phyloP scores from a whole-genome alignment of 2,797 vertebrate genomes.

The Buphagus erythrorhynchus region DNA sequence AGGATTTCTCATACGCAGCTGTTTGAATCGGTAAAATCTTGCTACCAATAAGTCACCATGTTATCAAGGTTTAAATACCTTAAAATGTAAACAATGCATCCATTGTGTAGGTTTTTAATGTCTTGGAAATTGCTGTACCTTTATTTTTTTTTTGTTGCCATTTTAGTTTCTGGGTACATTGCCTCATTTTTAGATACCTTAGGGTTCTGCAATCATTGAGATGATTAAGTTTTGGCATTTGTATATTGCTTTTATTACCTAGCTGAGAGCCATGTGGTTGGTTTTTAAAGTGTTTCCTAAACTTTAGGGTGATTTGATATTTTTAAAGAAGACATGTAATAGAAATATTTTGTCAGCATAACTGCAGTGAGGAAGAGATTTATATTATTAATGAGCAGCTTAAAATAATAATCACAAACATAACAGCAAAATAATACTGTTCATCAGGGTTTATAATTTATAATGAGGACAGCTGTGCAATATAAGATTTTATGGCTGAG shows the following conservation, averaged over 20 bases:
- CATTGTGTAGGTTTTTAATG: background rate
- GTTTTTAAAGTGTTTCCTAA: slow-evolving; percentile 12
- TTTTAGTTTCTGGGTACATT: background rate
- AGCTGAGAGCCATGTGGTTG: background rate
- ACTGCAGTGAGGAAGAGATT: background rate
- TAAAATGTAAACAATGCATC: background rate
- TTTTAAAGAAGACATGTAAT: slow-evolving; percentile 5
- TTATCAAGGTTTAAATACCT: background rate
- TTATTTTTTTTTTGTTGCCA: background rate
- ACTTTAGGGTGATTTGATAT: slow-evolving; percentile 41
- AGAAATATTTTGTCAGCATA: background rate
- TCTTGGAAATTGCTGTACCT: background rate
- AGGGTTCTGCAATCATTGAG: background rate
- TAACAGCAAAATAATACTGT: background rate
- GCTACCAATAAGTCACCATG: background rate
- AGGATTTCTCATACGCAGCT: background rate
- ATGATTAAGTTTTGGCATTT: slow-evolving; percentile 23
- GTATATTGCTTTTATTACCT: slow-evolving; percentile 18
- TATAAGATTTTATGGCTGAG: background rate
- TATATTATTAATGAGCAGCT: background rate
- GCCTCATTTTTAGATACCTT: background rate
- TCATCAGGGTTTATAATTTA: background rate
- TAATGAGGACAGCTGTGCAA: background rate
- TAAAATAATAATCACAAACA: slow-evolving; percentile 16
- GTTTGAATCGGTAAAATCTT: background rate